Percentiles rank a stretch among this genome's conserved stretches.
These are phyloP conservation scores for Unio delphinus DNA, from an alignment of 2,888 invertebrate species.

Conservation along the genomic window DNA sequence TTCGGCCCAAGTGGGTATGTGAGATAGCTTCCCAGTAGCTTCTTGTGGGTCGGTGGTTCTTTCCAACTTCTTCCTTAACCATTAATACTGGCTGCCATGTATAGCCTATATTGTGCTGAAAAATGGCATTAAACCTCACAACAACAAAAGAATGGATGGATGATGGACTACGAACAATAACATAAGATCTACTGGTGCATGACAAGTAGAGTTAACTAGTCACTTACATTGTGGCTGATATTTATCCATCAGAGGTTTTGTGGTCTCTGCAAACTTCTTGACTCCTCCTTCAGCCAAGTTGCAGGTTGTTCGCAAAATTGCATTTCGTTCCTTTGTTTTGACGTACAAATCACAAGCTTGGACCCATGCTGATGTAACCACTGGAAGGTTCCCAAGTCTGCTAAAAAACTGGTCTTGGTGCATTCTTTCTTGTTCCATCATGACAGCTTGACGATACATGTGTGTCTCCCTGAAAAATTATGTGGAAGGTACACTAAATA, in stretches of 20 bases:
- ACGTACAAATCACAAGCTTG: slow-evolving; percentile 83
- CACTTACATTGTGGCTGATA: slow-evolving; percentile 79
- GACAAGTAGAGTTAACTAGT: neutral
- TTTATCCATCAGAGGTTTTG: slow-evolving; percentile 82
- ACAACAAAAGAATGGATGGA: too few relatives aligned
- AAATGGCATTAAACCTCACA: too few relatives aligned
- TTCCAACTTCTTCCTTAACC: too few relatives aligned
- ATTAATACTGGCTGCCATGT: too few relatives aligned
- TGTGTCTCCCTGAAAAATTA: too few relatives aligned
- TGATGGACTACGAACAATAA: too few relatives aligned
- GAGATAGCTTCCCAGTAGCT: too few relatives aligned
- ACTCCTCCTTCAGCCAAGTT: slow-evolving; percentile 76
- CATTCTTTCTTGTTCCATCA: slow-evolving; percentile 43
- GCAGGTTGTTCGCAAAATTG: slow-evolving; percentile 63
- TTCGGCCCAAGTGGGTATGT: too few relatives aligned
- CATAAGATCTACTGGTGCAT: neutral
- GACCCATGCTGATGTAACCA: slow-evolving; percentile 84
- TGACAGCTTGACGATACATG: slow-evolving; percentile 48
- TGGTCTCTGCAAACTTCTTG: slow-evolving; percentile 81
- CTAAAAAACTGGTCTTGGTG: slow-evolving; percentile 76
- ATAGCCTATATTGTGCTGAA: too few relatives aligned
- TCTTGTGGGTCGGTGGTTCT: too few relatives aligned
- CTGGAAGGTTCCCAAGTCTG: slow-evolving; percentile 84
- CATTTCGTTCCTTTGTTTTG: slow-evolving; percentile 79
- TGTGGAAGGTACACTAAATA: too few relatives aligned